Percentiles rank a stretch among this genome's conserved stretches.
Evolutionary conservation across 2,113 vertebrate genomes (phyloP).

Genomic region (Anguilla japonica): DNA sequence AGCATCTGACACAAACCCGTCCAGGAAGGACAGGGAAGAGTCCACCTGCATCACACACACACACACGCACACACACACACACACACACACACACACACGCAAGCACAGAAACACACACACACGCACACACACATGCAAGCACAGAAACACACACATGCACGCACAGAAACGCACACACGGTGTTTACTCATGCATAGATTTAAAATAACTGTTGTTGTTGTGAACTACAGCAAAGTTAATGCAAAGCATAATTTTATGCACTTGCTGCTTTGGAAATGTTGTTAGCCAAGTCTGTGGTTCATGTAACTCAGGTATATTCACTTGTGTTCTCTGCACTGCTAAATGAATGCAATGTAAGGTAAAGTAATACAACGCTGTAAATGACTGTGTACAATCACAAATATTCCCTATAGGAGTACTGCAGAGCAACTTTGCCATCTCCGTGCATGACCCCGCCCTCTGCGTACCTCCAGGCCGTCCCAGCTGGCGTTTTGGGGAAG

Average conservation of each 20-base stretch:
- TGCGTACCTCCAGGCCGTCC: constrained; percentile 66
- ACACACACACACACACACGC: not conserved
- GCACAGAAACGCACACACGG: too few relatives aligned
- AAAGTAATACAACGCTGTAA: too few relatives aligned
- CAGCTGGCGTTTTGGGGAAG: constrained; percentile 68
- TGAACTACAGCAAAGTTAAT: not conserved
- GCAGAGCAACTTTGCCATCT: too few relatives aligned
- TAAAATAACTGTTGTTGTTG: not conserved
- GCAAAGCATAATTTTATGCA: not conserved
- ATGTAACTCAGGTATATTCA: too few relatives aligned
- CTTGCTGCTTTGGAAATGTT: too few relatives aligned
- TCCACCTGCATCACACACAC: constrained; percentile 76
- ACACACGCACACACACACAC: not conserved
- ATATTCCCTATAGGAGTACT: not conserved
- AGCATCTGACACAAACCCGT: constrained; percentile 91
- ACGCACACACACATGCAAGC: not conserved
- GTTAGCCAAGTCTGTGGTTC: too few relatives aligned
- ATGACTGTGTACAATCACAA: not conserved
- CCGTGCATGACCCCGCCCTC: not conserved
- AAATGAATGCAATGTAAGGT: too few relatives aligned
- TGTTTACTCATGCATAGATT: not conserved
- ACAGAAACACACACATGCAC: not conserved
- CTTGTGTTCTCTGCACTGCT: too few relatives aligned
- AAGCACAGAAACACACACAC: not conserved
- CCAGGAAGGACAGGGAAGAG: constrained; percentile 93